phyloP scores from a whole-genome alignment of 2,888 invertebrate genomes.

The Mythimna impura region DNA sequence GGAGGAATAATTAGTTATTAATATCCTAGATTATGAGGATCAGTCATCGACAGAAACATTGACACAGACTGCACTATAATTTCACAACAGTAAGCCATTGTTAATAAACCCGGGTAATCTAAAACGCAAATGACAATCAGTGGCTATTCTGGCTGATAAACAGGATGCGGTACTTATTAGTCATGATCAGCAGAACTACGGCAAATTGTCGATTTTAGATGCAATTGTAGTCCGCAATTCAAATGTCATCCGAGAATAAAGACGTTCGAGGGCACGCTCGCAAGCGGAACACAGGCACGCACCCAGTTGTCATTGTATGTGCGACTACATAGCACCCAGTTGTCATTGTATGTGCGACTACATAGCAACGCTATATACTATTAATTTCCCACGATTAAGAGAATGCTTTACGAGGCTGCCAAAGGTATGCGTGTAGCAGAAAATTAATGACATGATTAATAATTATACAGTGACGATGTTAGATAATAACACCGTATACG shows the following conservation, averaged over 20 bases:
- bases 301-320: conserved; percentile 47
- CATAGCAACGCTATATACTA: conserved; percentile 36
- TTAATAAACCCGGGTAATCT: conserved; percentile 62
- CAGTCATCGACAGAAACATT: conserved; percentile 6
- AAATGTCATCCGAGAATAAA: conserved; percentile 72
- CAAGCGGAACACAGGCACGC: conserved; percentile 55
- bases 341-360: conserved; percentile 41
- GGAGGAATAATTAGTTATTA: background rate
- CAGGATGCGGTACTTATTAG: conserved; percentile 81
- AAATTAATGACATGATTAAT: conserved; percentile 48
- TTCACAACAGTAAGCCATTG: conserved; percentile 51
- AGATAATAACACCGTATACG: conserved; percentile 26
- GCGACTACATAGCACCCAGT: conserved; percentile 31
- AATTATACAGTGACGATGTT: conserved; percentile 26
- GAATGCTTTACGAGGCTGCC: conserved; percentile 49
- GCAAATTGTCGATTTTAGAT: conserved; percentile 75
- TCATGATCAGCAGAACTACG: conserved; percentile 78
- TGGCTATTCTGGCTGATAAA: conserved; percentile 68
- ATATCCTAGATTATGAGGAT: background rate
- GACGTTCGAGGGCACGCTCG: conserved; percentile 66
- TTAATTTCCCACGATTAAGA: conserved; percentile 56
- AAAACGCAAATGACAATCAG: conserved; percentile 66
- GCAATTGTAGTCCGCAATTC: conserved; percentile 69
- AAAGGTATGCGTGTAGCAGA: conserved; percentile 51
- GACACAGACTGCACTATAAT: conserved; percentile 25